Evolutionary conservation across 2,797 vertebrate species (phyloP), one percentile per base, ranked within the genome.

Genomic region (Acropternis orthonyx): DNA sequence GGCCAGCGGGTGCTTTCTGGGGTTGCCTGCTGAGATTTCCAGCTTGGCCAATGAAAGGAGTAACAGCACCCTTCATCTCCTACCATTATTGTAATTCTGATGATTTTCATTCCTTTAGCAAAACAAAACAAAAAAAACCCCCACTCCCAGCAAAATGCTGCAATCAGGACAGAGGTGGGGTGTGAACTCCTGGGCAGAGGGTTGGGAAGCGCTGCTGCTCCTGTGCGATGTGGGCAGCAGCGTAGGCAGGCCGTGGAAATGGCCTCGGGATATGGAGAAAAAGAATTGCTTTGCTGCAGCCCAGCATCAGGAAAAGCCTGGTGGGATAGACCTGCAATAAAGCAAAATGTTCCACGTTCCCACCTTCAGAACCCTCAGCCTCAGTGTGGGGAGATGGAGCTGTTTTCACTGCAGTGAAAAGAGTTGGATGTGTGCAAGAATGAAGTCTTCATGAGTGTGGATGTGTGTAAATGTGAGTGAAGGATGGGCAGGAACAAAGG

Each of bases 381-480:
- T 24, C 34, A 28, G 74, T 0, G 2, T 4, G 56, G 71, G 90
- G 82, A 93, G 72, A 30, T 1, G 39, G 56, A 72, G 30, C 4
- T 27, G 59, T n/a, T 59, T 79, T 51, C 23, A 62, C 32, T 6
- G 51, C 55, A 43, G 55, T 1, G 20, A 73, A 7, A 0, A 36
- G 88, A 58, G 72, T 46, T 1, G 1, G n/a, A 1, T 2, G 74
- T 4, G 52, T 7, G 37, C 37, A 14, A n/a, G 15, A 62, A 46
- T 0, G 1, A 61, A 61, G n/a, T 7, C 44, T 41, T 37, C 28
- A 20, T 0, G 1, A 6, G 39, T 24, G 7, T 0, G 49, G 23
- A 22, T 7, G 61, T 43, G 78, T 34, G 73, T 3, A 44, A 85
- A 68, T 11, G 74, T 21, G 71, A 48, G 51, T 1, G 85, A 88